Evolutionary conservation across 2,888 invertebrate genomes (phyloP).

Genomic region (Orthosia incerta): DNA sequence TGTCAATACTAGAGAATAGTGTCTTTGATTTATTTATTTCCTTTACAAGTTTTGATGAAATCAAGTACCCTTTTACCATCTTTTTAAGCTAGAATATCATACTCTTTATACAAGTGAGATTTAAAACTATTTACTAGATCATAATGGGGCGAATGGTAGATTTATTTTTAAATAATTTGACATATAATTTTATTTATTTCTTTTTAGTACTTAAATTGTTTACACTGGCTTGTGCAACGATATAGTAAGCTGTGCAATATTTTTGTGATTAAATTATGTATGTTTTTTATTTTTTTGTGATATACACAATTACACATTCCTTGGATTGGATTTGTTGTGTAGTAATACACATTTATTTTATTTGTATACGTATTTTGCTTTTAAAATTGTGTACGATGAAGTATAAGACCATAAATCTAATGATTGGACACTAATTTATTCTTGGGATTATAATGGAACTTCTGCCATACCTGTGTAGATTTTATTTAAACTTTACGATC

Average conservation of each 20-base stretch:
- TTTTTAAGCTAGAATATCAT: conserved; percentile 31
- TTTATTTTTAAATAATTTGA: conserved; percentile 34
- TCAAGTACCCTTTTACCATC: not conserved
- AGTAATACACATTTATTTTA: conserved; percentile 48
- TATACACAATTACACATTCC: conserved; percentile 65
- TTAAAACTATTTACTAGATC: conserved; percentile 37
- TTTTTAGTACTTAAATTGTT: conserved; percentile 50
- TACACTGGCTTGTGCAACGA: conserved; percentile 45
- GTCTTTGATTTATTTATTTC: conserved; percentile 2
- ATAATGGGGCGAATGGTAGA: conserved; percentile 26
- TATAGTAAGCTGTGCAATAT: conserved; percentile 61
- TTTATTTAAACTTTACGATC: not conserved
- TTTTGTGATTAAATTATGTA: conserved; percentile 47
- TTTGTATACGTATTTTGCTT: conserved; percentile 34
- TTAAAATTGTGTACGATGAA: conserved; percentile 33
- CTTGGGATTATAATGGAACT: conserved; percentile 31
- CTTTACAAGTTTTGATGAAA: conserved; percentile 17
- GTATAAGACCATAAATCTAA: conserved; percentile 24
- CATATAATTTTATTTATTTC: conserved; percentile 44
- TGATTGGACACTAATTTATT: conserved; percentile 31
- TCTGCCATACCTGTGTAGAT: conserved; percentile 3
- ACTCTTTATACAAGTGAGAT: conserved; percentile 48
- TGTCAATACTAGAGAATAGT: no score
- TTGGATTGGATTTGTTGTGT: conserved; percentile 35
- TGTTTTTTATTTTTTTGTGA: conserved; percentile 46